These are phyloP conservation scores for Cylloceria caligata DNA, from an alignment of 2,888 invertebrate genomes.

Conservation along the genomic window DNA sequence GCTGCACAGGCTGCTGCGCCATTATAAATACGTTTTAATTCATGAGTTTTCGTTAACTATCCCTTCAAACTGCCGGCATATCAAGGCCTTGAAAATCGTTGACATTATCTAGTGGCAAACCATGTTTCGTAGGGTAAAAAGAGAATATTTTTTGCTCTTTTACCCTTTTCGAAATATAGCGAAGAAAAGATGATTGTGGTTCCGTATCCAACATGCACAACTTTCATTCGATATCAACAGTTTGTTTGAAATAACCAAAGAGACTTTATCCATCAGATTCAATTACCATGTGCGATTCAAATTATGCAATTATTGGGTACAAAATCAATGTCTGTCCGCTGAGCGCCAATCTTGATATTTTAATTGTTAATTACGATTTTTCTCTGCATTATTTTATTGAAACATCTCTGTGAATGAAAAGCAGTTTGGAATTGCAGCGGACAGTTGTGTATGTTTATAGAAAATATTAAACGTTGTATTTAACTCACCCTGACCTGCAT, in stretches of 20 bases:
- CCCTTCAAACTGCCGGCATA: slow-evolving; percentile 45
- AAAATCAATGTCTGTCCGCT: slow-evolving; percentile 46
- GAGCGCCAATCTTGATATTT: slow-evolving; percentile 19
- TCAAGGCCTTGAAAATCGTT: slow-evolving; percentile 38
- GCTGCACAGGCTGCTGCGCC: slow-evolving; percentile 77
- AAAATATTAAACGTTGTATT: slow-evolving; percentile 32
- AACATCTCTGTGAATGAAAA: background rate
- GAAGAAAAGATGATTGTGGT: slow-evolving; percentile 53
- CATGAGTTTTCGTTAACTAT: slow-evolving; percentile 51
- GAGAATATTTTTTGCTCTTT: slow-evolving; percentile 45
- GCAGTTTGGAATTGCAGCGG: slow-evolving; percentile 71
- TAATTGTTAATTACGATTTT: background rate
- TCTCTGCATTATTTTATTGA: background rate
- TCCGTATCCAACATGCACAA: slow-evolving; percentile 67
- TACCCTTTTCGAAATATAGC: slow-evolving; percentile 40
- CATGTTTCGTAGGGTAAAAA: slow-evolving; percentile 39
- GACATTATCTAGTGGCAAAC: slow-evolving; percentile 29
- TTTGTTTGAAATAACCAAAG: slow-evolving; percentile 14
- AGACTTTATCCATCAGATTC: slow-evolving; percentile 35
- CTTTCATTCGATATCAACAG: slow-evolving; percentile 24
- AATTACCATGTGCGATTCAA: slow-evolving; percentile 44
- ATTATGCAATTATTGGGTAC: slow-evolving; percentile 68
- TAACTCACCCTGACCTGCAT: slow-evolving; percentile 84
- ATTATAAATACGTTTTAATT: slow-evolving; percentile 69
- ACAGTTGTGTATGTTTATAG: slow-evolving; percentile 66